Percentiles rank a stretch among this genome's conserved stretches.
Evolutionary conservation across 1,140 invertebrate species (phyloP).

Genomic region (Steinernema feltiae): DNA sequence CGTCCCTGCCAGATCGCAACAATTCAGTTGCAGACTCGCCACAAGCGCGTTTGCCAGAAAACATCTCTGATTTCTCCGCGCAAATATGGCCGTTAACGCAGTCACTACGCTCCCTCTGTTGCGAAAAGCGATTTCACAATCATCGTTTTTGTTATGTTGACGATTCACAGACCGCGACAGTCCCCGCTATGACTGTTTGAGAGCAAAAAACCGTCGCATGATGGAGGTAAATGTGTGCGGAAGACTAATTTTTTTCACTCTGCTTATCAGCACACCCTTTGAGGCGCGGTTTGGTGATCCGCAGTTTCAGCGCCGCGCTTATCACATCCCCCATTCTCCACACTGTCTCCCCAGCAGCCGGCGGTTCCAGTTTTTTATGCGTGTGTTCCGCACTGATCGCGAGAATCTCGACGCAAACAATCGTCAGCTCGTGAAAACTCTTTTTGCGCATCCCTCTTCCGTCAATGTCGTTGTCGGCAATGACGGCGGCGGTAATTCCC

Average conservation of each 20-base stretch:
- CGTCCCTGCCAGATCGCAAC: no score
- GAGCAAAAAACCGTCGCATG: neutral
- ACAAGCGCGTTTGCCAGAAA: neutral
- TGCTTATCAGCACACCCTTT: neutral
- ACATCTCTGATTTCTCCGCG: neutral
- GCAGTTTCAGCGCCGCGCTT: neutral
- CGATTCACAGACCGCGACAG: no score
- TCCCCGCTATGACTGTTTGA: neutral
- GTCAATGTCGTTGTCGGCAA: no score
- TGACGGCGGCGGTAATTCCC: neutral
- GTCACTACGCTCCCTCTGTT: neutral
- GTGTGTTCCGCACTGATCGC: neutral
- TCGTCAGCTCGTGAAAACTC: no score
- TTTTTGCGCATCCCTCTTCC: no score
- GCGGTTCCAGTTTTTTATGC: conserved; percentile 3
- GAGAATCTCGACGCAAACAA: no score
- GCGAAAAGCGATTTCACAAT: neutral
- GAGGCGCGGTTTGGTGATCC: neutral
- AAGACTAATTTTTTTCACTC: no score
- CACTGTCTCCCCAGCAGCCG: neutral
- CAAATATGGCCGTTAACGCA: neutral
- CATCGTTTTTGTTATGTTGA: no score
- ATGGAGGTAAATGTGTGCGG: neutral
- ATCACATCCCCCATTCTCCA: neutral
- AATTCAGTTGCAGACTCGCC: neutral